Evolutionary conservation across 64 coral and sea anemone species (phyloP).

Genomic region (Pocillopora damicornis): DNA sequence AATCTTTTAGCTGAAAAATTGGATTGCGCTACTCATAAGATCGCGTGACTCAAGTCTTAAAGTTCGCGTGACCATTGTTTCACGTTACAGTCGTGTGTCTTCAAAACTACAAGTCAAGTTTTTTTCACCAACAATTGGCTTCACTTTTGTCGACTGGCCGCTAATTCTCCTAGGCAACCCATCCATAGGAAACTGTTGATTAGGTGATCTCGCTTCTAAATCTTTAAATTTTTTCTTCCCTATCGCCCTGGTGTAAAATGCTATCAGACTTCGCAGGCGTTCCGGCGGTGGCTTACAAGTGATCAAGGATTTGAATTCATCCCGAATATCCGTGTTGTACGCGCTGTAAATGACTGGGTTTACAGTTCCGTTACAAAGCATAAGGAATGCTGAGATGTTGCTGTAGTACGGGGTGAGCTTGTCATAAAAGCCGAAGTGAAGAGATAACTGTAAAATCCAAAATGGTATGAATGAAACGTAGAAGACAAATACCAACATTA

Average conservation of each 20-base stretch:
- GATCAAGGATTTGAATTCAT: slow-evolving; percentile 20
- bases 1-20: neutral
- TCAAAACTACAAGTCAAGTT: neutral
- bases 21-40: neutral
- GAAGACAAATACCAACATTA: slow-evolving; percentile 14
- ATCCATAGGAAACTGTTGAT: neutral
- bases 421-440: neutral
- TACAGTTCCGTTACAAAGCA: slow-evolving; percentile 16
- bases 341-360: slow-evolving; percentile 14
- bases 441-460: slow-evolving; percentile 14
- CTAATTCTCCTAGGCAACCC: neutral
- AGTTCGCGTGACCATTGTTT: neutral
- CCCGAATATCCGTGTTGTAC: slow-evolving; percentile 18
- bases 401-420: neutral
- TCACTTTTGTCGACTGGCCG: neutral
- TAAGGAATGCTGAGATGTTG: neutral
- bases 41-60: neutral
- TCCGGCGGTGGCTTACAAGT: neutral
- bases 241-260: neutral
- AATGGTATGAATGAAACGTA: slow-evolving; percentile 33
- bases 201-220: neutral
- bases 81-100: neutral
- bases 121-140: neutral
- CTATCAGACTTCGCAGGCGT: neutral
- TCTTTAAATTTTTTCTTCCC: neutral